Percentiles rank a stretch among this genome's conserved stretches.
Conservation (phyloP, 2,888 invertebrate species). For the Lathronympha strigana region DNA sequence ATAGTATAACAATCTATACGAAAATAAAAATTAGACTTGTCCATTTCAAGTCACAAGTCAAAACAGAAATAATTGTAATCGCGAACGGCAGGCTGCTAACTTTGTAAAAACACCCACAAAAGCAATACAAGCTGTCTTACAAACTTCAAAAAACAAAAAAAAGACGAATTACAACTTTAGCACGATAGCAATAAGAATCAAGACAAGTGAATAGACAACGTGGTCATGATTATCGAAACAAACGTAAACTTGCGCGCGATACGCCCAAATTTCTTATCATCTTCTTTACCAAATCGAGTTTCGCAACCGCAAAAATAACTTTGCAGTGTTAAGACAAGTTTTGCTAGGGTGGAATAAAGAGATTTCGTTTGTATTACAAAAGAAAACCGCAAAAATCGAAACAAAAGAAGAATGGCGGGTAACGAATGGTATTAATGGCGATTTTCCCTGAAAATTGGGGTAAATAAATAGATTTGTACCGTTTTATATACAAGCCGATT, state of each 20-base stretch:
- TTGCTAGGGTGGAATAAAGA: slow-evolving; percentile 36
- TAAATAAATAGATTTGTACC: slow-evolving; percentile 15
- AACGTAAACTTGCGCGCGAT: slow-evolving; percentile 12
- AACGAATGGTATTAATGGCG: slow-evolving; percentile 40
- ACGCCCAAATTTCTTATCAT: background rate
- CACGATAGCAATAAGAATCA: background rate
- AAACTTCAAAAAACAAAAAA: background rate
- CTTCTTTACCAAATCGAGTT: slow-evolving; percentile 19
- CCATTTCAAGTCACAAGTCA: slow-evolving; percentile 27
- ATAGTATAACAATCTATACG: slow-evolving; percentile 9
- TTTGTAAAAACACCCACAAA: slow-evolving; percentile 32
- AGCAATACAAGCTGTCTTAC: slow-evolving; percentile 33
- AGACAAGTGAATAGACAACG: background rate
- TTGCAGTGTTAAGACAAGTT: slow-evolving; percentile 37
- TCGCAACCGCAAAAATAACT: slow-evolving; percentile 10
- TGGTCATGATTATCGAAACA: slow-evolving; percentile 33
- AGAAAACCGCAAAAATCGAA: slow-evolving; percentile 40
- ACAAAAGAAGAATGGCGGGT: slow-evolving; percentile 30
- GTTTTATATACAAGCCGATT: background rate
- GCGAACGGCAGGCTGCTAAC: slow-evolving; percentile 22
- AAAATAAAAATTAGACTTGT: slow-evolving; percentile 27
- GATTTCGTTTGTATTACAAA: slow-evolving; percentile 40
- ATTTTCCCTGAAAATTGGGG: slow-evolving; percentile 18
- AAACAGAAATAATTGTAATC: slow-evolving; percentile 38
- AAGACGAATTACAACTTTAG: background rate